These are phyloP conservation scores for Argyresthia goedartella DNA, from an alignment of 2,888 invertebrate genomes.

Conservation along the genomic window DNA sequence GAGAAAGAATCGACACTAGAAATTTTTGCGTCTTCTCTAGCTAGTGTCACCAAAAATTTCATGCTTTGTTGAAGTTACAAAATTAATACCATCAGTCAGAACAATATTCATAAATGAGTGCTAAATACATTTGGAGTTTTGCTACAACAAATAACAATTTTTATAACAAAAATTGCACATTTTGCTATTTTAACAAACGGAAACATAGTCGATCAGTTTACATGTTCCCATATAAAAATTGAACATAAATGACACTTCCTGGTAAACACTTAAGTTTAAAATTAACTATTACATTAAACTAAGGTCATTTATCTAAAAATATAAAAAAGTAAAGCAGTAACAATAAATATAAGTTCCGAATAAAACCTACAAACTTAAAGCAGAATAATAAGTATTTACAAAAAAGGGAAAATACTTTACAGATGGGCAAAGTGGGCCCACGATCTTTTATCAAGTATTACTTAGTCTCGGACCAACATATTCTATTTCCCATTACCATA, in stretches of 20 bases:
- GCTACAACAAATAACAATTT: background rate
- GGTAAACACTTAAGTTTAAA: background rate
- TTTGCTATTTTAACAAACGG: background rate
- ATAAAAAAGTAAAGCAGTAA: slow-evolving; percentile 1
- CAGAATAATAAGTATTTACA: slow-evolving; percentile 2
- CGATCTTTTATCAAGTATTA: no score
- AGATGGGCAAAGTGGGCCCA: background rate
- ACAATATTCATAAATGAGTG: no score
- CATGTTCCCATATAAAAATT: background rate
- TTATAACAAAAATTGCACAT: slow-evolving; percentile 2
- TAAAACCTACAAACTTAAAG: slow-evolving; percentile 1
- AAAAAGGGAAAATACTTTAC: background rate
- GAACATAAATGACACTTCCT: background rate
- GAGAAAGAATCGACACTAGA: no score
- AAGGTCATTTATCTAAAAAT: slow-evolving; percentile 1
- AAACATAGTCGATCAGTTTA: background rate
- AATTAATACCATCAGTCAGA: no score
- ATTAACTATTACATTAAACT: background rate
- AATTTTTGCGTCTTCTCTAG: no score
- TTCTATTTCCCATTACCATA: no score
- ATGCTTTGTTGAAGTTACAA: no score
- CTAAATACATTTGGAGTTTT: no score
- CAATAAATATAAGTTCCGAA: slow-evolving; percentile 4
- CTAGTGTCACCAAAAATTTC: no score
- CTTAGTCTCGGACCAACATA: no score